Conservation (phyloP, 2,888 invertebrate genomes). For the Melanostoma mellinum region DNA sequence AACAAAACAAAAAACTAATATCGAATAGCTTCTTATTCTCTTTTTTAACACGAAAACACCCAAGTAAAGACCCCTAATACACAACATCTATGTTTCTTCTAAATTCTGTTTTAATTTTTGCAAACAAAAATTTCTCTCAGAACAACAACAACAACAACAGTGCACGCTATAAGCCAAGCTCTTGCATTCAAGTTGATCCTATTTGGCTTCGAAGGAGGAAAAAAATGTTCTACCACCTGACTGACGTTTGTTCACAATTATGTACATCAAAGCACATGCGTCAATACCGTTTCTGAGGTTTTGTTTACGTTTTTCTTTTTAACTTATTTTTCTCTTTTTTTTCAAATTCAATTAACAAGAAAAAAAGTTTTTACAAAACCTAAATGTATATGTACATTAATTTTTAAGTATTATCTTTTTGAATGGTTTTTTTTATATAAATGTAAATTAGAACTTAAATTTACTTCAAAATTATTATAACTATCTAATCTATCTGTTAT, state of each 20-base stretch:
- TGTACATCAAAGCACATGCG: too few relatives aligned
- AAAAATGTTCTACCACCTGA: not conserved
- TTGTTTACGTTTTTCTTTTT: constrained; percentile 23
- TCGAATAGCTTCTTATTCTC: constrained; percentile 60
- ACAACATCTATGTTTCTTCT: constrained; percentile 38
- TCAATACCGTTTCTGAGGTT: constrained; percentile 33
- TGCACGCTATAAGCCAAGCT: constrained; percentile 24
- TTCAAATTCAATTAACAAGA: constrained; percentile 44
- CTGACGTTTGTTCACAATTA: constrained; percentile 2
- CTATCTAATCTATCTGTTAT: constrained; percentile 53
- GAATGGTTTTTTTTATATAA: constrained; percentile 50
- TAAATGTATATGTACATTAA: constrained; percentile 64
- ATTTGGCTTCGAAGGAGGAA: constrained; percentile 4
- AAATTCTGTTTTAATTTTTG: constrained; percentile 48
- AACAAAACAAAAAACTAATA: constrained; percentile 46
- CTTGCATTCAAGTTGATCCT: constrained; percentile 47
- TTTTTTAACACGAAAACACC: constrained; percentile 14
- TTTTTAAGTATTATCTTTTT: constrained; percentile 69
- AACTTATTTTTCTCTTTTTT: constrained; percentile 25
- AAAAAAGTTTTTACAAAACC: constrained; percentile 53
- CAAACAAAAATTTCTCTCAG: constrained; percentile 25
- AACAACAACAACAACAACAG: not conserved
- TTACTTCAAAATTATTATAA: constrained; percentile 54
- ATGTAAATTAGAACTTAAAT: constrained; percentile 66
- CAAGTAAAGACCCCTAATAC: not conserved